Percentiles rank a stretch among this genome's conserved stretches.
These are phyloP conservation scores for Hemiprocne comata DNA, from an alignment of 2,113 vertebrate species.

Conservation along the genomic window DNA sequence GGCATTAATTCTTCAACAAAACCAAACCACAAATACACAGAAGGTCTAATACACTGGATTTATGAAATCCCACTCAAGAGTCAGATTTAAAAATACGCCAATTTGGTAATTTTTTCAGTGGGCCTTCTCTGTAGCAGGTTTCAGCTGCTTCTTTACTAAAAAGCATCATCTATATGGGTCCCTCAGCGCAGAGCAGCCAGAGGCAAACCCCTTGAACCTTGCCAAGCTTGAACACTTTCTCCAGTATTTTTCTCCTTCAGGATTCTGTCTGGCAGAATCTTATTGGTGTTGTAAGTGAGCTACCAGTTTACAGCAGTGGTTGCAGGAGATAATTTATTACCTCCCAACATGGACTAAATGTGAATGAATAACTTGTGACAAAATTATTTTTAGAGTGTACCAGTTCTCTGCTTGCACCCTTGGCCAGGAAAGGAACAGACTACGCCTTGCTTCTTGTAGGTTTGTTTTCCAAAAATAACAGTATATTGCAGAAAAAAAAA, in stretches of 20 bases:
- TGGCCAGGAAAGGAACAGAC: not conserved
- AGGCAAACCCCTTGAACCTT: not conserved
- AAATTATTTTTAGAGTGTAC: not conserved
- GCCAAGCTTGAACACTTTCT: not conserved
- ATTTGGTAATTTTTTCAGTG: not conserved
- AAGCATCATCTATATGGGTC: not conserved
- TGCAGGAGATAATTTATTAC: not conserved
- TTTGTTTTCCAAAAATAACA: constrained; percentile 3
- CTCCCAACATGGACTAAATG: not conserved
- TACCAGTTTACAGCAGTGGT: not conserved
- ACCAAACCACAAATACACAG: not conserved
- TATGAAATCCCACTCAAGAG: constrained; percentile 14
- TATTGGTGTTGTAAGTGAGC: not conserved
- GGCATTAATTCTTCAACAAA: constrained; percentile 12
- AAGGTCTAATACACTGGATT: not conserved
- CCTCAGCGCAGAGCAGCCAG: not conserved
- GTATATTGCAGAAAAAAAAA: not conserved
- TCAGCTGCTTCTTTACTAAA: not conserved
- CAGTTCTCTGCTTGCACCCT: not conserved
- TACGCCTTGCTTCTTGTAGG: not conserved
- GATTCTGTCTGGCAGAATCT: not conserved
- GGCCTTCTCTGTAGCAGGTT: not conserved
- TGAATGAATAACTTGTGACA: constrained; percentile 29
- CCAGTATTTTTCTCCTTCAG: not conserved
- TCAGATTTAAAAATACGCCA: not conserved